phyloP scores from a whole-genome alignment of 2,888 invertebrate species.

The Dasysyrphus tricinctus region DNA sequence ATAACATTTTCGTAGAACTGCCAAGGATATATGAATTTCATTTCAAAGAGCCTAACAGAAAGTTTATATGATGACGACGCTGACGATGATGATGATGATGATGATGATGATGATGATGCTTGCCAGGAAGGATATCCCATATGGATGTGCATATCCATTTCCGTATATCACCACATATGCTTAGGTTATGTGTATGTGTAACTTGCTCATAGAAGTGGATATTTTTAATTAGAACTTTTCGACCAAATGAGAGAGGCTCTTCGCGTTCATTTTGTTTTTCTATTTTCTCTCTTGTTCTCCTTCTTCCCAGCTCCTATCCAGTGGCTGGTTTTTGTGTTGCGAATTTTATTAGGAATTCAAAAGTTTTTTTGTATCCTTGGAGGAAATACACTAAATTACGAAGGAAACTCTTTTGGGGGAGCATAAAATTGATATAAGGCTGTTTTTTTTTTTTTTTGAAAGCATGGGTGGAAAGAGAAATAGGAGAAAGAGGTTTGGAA shows the following conservation, averaged over 20 bases:
- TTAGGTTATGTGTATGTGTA: background rate
- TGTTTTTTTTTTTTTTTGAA: background rate
- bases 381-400: slow-evolving; percentile 63
- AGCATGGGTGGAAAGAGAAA: background rate
- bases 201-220: slow-evolving; percentile 69
- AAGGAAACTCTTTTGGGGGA: slow-evolving; percentile 52
- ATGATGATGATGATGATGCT: background rate
- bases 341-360: slow-evolving; percentile 70
- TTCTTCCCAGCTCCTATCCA: background rate
- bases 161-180: slow-evolving; percentile 15
- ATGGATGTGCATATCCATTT: slow-evolving; percentile 58
- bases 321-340: slow-evolving; percentile 43
- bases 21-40: slow-evolving; percentile 61
- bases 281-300: slow-evolving; percentile 10
- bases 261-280: slow-evolving; percentile 22
- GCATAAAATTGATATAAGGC: slow-evolving; percentile 35
- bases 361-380: slow-evolving; percentile 62
- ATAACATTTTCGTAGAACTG: slow-evolving; percentile 47
- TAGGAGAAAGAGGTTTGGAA: background rate
- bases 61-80: slow-evolving; percentile 17
- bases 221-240: slow-evolving; percentile 75
- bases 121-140: slow-evolving; percentile 58
- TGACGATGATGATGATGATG: background rate
- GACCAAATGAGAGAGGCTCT: slow-evolving; percentile 60
- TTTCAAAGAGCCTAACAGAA: slow-evolving; percentile 39